These are phyloP conservation scores for Heliconius cydno DNA, from an alignment of 2,888 invertebrate genomes.

Conservation along the genomic window DNA sequence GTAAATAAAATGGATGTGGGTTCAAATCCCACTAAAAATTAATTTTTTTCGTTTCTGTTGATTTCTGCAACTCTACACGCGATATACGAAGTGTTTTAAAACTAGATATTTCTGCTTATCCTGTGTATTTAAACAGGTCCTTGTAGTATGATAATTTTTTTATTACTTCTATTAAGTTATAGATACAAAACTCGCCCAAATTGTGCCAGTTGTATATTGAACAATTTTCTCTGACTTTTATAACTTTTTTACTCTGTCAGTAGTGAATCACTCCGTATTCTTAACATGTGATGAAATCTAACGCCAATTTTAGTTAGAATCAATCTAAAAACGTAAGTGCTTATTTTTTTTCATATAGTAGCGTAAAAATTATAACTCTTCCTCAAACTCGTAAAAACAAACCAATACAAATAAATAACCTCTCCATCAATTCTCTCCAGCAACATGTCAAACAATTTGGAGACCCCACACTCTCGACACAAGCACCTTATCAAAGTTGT, in stretches of 20 bases:
- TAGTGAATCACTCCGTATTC: not conserved
- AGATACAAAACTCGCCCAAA: not conserved
- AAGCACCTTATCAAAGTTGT: slow-evolving; percentile 79
- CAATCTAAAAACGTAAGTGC: not conserved
- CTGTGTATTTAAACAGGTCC: too few relatives aligned
- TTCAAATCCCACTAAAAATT: too few relatives aligned
- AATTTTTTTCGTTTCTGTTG: too few relatives aligned
- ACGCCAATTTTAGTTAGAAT: not conserved
- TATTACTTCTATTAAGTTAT: too few relatives aligned
- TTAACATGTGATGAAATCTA: not conserved
- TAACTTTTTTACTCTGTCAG: not conserved
- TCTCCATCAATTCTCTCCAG: slow-evolving; percentile 35
- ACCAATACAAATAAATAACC: slow-evolving; percentile 37
- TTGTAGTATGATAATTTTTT: too few relatives aligned
- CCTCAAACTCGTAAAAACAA: too few relatives aligned
- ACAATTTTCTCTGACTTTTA: not conserved
- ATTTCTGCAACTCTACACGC: too few relatives aligned
- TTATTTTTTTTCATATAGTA: not conserved
- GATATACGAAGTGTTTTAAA: too few relatives aligned
- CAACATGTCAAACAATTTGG: slow-evolving; percentile 52
- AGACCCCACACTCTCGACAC: slow-evolving; percentile 58
- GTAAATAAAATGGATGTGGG: too few relatives aligned
- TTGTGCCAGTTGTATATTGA: not conserved
- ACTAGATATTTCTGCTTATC: too few relatives aligned
- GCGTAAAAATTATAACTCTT: too few relatives aligned